These are phyloP conservation scores for Dendrocincla tyrannina DNA, from an alignment of 2,797 vertebrate species.

Conservation along the genomic window DNA sequence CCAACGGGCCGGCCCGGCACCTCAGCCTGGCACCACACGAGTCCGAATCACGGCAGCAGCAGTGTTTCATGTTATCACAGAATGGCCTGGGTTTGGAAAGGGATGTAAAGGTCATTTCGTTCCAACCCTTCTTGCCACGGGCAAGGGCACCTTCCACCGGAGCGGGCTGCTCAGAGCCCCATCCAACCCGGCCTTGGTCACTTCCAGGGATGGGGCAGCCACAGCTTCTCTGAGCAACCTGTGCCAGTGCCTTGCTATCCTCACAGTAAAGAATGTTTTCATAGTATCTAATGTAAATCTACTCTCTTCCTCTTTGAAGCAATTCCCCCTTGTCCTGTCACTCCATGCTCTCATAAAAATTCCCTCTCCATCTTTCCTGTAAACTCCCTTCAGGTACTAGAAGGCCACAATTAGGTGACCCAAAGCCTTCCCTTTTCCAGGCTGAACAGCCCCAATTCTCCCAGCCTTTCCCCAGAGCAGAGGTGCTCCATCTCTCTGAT, in stretches of 20 bases:
- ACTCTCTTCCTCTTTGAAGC: not conserved
- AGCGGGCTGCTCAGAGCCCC: not conserved
- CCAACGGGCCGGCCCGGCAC: too few species aligned
- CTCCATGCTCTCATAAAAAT: accelerated
- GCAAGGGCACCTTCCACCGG: not conserved
- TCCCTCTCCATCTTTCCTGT: not conserved
- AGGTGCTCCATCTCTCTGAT: not conserved
- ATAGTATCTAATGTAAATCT: not conserved
- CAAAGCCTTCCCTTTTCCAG: not conserved
- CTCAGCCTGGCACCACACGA: too few species aligned
- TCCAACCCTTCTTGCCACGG: not conserved
- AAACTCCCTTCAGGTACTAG: not conserved
- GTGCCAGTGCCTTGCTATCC: not conserved
- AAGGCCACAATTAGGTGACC: not conserved
- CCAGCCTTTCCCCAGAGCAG: not conserved
- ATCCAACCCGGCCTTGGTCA: accelerated
- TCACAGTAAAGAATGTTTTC: not conserved
- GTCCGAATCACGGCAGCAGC: not conserved
- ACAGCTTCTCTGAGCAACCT: not conserved
- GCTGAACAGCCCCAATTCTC: not conserved
- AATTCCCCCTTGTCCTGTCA: not conserved
- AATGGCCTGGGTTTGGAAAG: accelerated
- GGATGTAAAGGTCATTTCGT: not conserved
- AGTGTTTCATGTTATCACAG: not conserved
- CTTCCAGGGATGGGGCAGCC: not conserved